These are phyloP conservation scores for Agrotis clavis DNA, from an alignment of 2,888 invertebrate genomes.

Conservation along the genomic window DNA sequence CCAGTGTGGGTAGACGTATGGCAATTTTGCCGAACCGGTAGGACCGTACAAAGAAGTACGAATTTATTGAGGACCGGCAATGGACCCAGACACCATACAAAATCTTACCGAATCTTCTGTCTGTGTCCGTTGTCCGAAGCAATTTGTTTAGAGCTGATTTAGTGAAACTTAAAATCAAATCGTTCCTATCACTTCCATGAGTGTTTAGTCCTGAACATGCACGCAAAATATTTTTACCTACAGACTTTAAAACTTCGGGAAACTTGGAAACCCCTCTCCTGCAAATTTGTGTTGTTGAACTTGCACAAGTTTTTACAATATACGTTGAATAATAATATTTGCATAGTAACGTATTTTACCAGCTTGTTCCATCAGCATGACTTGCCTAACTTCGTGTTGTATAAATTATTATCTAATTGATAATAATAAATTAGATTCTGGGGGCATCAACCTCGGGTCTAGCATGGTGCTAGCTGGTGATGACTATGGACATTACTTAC, in stretches of 20 bases:
- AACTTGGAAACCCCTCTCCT: neutral
- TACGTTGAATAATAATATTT: neutral
- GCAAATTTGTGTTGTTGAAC: no score
- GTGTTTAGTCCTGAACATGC: neutral
- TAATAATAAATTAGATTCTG: conserved; percentile 10
- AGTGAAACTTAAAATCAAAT: neutral
- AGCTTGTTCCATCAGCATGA: conserved; percentile 15
- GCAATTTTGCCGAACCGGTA: no score
- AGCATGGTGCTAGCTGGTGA: neutral
- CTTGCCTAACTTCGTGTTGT: conserved; percentile 1
- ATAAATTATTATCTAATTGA: conserved; percentile 17
- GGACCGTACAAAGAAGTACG: neutral
- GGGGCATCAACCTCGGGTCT: conserved; percentile 11
- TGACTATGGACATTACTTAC: neutral
- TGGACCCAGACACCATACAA: neutral
- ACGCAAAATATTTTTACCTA: neutral
- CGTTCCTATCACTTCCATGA: neutral
- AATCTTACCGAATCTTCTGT: no score
- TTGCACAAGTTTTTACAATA: neutral
- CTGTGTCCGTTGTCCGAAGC: no score
- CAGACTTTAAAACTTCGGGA: neutral
- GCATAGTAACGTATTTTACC: neutral
- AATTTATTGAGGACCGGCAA: neutral
- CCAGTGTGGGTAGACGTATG: no score
- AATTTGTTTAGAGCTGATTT: no score